A percentile compares a stretch with the other conserved stretches of the same genome.
phyloP scores from a whole-genome alignment of 2,888 invertebrate species.

The Dolichomitus sp. region DNA sequence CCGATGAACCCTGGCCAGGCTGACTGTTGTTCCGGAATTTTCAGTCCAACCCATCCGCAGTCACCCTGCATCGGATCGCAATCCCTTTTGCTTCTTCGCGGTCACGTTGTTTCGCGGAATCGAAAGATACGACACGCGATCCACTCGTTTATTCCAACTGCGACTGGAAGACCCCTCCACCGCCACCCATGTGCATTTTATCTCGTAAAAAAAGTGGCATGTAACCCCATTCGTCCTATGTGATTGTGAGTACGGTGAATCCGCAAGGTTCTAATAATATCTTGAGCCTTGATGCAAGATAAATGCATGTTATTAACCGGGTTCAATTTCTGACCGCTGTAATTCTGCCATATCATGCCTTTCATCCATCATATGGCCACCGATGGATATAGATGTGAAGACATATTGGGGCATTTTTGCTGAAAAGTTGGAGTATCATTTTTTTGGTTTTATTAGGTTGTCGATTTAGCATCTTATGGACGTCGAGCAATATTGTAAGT shows the following conservation, averaged over 20 bases:
- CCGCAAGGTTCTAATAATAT: constrained; percentile 8
- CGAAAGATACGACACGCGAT: constrained; percentile 72
- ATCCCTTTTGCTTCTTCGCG: constrained; percentile 21
- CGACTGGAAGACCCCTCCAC: constrained; percentile 37
- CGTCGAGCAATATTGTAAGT: no score
- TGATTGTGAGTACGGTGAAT: constrained; percentile 12
- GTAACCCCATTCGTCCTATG: constrained; percentile 1
- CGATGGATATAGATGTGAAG: not conserved
- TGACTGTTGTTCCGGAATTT: constrained; percentile 45
- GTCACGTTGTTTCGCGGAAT: constrained; percentile 60
- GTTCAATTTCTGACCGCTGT: not conserved
- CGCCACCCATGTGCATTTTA: constrained; percentile 21
- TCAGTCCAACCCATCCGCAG: constrained; percentile 52
- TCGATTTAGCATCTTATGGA: not conserved
- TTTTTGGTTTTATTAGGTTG: not conserved
- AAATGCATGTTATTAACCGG: constrained; percentile 5
- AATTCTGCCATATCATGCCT: not conserved
- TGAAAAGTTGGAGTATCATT: not conserved
- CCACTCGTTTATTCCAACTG: constrained; percentile 71
- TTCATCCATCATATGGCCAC: not conserved
- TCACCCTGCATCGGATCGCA: constrained; percentile 14
- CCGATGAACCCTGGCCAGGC: constrained; percentile 51
- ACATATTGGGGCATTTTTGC: not conserved
- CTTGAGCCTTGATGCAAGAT: not conserved
- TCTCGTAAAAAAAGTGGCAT: not conserved